Evolutionary conservation across 2,113 vertebrate species (phyloP), one percentile per base, ranked within the genome.

Genomic region (Gulo gulo): DNA sequence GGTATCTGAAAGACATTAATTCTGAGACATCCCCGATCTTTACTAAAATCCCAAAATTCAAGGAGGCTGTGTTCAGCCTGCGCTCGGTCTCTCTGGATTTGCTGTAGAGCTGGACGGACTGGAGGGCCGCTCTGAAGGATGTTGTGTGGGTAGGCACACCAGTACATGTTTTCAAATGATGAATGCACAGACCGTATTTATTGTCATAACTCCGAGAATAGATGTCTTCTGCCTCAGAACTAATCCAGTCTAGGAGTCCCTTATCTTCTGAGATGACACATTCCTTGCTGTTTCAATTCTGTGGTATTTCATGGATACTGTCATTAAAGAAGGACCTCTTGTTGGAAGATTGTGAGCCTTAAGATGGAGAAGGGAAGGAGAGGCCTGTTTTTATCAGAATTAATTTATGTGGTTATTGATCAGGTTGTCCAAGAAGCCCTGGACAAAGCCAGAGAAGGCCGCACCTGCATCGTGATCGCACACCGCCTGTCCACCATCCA

Each of bases 401-500:
- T 90, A 93, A 96, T 67, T 39, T 47, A 5, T 73, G n/a, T 76
- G 39, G 34, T 90, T 47, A 31, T 69, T 34, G 4, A 65, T n/a
- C 98, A 99, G 99, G 96, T 99, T 78, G 99, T 99, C n/a, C 99
- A 99, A 96, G 99, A 99, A 16, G 99, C 99, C 0, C 97, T 99
- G 98, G 99, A 99, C 98, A 99, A 99, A 98, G 99, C 99, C 69
- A 98, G 99, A 16, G 97, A 99, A 96, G 99, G 99, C 34, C 99
- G 99, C n/a, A 99, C 99, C 0, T 99, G 99, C 97, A 99, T 99
- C 0, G 94, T 99, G 36, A 99, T 99, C 21, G 99, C 99, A 55
- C 99, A 99, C 87, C 99, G 99, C 73, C 98, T 99, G 78, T 99
- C 99, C 98, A 99, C 99, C 96, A 99, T 99, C 97, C 99, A 99